Evolutionary conservation across 2,888 invertebrate genomes (phyloP), one percentile per base, ranked within the genome.

Genomic region (Drosophila multiciliata): DNA sequence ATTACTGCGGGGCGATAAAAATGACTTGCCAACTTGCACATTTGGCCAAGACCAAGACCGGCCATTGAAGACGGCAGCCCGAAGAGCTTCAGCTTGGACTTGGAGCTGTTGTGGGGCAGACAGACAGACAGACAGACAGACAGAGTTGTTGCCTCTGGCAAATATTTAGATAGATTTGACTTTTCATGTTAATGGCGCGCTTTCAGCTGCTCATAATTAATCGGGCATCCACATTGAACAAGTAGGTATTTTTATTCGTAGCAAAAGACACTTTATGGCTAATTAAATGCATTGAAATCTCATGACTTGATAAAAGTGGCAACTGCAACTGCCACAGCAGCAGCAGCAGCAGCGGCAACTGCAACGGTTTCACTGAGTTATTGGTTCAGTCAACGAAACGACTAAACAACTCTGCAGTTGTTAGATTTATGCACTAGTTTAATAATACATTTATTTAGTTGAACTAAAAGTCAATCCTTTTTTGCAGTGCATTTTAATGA

Each of bases 151-250:
- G 85, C 79, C 85, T 73, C 62, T 83, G 81, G 80, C 89, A 87
- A 87, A 87, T 89, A 89, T 87, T 87, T 87, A 89, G 89, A 87
- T 87, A 87, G 89, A 87, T 85, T 85, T 87, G 87, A 87, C 89
- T 87, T 89, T 87, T 89, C 87, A 87, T 87, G 87, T 87, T 87
- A 87, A 87, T 87, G 87, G 89, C 89, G 89, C 85, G 86, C 87
- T 87, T 89, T 89, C 87, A 87, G 87, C 87, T 87, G 87, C 87
- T 87, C 85, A 87, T 89, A 87, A 87, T 87, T 87, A 87, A 87
- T 87, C 87, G 87, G 83, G 80, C 89, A 82, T 87, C 87, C 87
- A 76, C 82, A 76, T 67, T 76, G 72, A 79, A 87, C 81, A 87
- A 87, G 85, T 83, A 81, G 77, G 85, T 82, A 89, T 87, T 87